phyloP scores from a whole-genome alignment of 2,797 vertebrate species.

The Micropoecilia bifurca region DNA sequence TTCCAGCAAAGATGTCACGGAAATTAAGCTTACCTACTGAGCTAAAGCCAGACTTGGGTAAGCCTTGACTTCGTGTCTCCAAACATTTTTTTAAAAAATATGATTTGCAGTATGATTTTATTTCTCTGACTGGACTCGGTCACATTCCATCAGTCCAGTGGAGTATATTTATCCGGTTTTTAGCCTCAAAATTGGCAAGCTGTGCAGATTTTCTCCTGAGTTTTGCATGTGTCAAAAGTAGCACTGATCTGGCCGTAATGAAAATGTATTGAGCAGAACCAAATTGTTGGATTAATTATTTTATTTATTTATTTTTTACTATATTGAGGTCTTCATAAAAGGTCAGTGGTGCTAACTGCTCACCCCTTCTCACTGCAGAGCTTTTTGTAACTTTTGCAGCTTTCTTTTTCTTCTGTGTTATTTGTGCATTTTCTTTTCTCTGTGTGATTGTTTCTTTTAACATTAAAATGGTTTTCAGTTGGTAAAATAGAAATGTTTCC shows the following conservation, averaged over 20 bases:
- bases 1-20: conserved; percentile 99
- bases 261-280: conserved; percentile 22
- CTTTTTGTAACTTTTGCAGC: conserved; percentile 68
- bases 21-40: conserved; percentile 99
- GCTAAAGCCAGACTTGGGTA: conserved; percentile 99
- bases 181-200: conserved; percentile 70
- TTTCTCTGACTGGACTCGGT: conserved; percentile 63
- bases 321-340: conserved; percentile 47
- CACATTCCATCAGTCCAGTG: conserved; percentile 65
- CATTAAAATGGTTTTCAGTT: background rate
- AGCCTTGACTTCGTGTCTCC: conserved; percentile 86
- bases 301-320: conserved; percentile 11
- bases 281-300: conserved; percentile 33
- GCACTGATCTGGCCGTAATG: conserved; percentile 64
- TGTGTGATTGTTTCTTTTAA: conserved; percentile 49
- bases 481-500: conserved; percentile 26
- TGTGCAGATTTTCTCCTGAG: conserved; percentile 55
- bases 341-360: conserved; percentile 73
- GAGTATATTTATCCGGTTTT: conserved; percentile 50
- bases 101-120: conserved; percentile 59
- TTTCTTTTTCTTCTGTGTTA: conserved; percentile 64
- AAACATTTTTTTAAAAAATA: conserved; percentile 62
- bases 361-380: conserved; percentile 65
- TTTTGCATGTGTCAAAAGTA: conserved; percentile 73
- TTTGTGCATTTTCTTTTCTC: conserved; percentile 59